A percentile compares a stretch with the other conserved stretches of the same genome.
Conservation (phyloP, 2,888 invertebrate genomes). For the Stramonita haemastoma region DNA sequence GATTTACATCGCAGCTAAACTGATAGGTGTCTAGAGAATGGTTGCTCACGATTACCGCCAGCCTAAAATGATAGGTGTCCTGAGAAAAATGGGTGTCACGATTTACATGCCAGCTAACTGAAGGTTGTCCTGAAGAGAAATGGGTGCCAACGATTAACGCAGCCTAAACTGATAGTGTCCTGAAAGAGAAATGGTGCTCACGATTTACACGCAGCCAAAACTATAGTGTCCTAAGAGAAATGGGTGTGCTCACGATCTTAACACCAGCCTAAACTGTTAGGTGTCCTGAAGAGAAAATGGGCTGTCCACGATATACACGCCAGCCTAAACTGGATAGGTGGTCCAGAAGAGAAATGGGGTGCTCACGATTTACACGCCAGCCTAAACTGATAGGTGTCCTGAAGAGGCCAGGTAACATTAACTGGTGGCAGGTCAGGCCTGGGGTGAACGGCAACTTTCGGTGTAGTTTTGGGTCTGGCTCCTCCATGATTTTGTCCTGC, state of each 20-base stretch:
- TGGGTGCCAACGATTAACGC: neutral
- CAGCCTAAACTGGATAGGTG: too few relatives aligned
- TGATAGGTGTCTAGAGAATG: slow-evolving; percentile 59
- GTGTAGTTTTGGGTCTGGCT: neutral
- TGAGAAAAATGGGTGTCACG: slow-evolving; percentile 40
- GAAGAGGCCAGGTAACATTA: slow-evolving; percentile 59
- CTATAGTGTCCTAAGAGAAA: too few relatives aligned
- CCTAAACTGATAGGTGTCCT: slow-evolving; percentile 64
- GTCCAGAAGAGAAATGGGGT: neutral
- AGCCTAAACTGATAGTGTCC: too few relatives aligned
- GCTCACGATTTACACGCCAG: slow-evolving; percentile 60
- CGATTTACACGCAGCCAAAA: too few relatives aligned
- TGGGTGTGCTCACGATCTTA: too few relatives aligned
- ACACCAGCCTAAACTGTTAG: too few relatives aligned
- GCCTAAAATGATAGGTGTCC: slow-evolving; percentile 63
- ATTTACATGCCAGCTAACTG: slow-evolving; percentile 66
- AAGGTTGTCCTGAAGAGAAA: slow-evolving; percentile 59
- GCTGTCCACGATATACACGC: too few relatives aligned
- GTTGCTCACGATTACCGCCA: slow-evolving; percentile 58
- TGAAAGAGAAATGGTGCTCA: too few relatives aligned
- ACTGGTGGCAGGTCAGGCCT: slow-evolving; percentile 30
- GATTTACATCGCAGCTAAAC: slow-evolving; percentile 64
- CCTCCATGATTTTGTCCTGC: neutral
- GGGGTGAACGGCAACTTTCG: neutral
- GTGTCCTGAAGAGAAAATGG: too few relatives aligned